Evolutionary conservation across 2,113 vertebrate genomes (phyloP).

Genomic region (Larimichthys polyactis): DNA sequence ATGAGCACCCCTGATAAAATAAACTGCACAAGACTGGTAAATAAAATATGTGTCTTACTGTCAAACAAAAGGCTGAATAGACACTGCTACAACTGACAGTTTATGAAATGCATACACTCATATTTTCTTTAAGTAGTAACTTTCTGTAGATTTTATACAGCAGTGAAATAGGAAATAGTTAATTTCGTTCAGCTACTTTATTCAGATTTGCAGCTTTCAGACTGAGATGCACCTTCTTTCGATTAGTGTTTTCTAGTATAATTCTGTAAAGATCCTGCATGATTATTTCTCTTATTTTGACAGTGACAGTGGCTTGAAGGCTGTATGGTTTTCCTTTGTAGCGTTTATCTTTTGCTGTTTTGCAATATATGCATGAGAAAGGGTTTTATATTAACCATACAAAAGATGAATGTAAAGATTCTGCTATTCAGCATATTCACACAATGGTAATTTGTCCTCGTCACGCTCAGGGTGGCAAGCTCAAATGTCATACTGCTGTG

Average conservation of each 20-base stretch:
- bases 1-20: slow-evolving; percentile 51
- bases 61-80: neutral
- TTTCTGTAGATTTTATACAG: slow-evolving; percentile 1
- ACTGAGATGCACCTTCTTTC: neutral
- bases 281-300: neutral
- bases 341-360: neutral
- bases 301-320: neutral
- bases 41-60: slow-evolving; percentile 3
- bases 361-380: neutral
- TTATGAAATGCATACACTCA: neutral
- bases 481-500: too few relatives aligned
- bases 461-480: too few relatives aligned
- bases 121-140: neutral
- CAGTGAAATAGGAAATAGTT: neutral
- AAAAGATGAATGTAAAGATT: neutral
- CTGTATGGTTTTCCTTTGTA: neutral
- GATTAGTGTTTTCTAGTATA: neutral
- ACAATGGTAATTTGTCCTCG: too few relatives aligned
- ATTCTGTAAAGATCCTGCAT: neutral
- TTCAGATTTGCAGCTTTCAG: neutral
- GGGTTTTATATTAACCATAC: neutral
- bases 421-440: too few relatives aligned
- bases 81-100: neutral
- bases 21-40: neutral
- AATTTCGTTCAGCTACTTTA: neutral